A percentile compares a stretch with the other conserved stretches of the same genome.
Evolutionary conservation across 2,113 vertebrate species (phyloP).

Genomic region (Thamnaconus septentrionalis): DNA sequence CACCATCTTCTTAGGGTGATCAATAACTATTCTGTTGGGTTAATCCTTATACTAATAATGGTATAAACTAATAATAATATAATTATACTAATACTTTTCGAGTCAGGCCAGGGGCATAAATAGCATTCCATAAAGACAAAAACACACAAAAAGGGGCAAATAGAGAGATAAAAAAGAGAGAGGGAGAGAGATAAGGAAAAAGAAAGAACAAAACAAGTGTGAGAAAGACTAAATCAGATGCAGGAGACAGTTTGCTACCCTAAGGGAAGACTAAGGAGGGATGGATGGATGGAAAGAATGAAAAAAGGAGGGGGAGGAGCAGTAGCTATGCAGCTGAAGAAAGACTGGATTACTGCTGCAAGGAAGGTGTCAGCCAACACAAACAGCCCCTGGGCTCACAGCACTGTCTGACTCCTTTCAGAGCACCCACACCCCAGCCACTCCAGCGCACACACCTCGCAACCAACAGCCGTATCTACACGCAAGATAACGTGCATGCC

Average conservation of each 20-base stretch:
- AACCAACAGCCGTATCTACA: conserved; percentile 9
- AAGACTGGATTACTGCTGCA: conserved; percentile 67
- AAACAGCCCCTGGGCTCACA: conserved; percentile 61
- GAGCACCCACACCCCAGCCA: conserved; percentile 18
- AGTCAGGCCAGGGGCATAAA: neutral
- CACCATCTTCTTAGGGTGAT: neutral
- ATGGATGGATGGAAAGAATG: conserved; percentile 6
- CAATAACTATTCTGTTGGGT: neutral
- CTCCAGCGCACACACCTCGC: conserved; percentile 25
- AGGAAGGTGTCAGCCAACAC: conserved; percentile 73
- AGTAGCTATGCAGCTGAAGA: conserved; percentile 60
- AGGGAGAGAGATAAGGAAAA: neutral
- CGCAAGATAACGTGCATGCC: conserved; percentile 13
- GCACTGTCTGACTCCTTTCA: conserved; percentile 59
- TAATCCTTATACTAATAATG: neutral
- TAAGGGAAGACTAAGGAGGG: conserved; percentile 10
- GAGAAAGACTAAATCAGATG: neutral
- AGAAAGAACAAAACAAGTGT: neutral
- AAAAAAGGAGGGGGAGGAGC: conserved; percentile 38
- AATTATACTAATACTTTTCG: neutral
- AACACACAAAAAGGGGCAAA: neutral
- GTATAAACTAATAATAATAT: no score
- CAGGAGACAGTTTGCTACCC: neutral
- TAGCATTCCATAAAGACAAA: neutral
- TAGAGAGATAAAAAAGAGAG: neutral